phyloP scores from a whole-genome alignment of 2,113 vertebrate genomes.

The Oryzias curvinotus region DNA sequence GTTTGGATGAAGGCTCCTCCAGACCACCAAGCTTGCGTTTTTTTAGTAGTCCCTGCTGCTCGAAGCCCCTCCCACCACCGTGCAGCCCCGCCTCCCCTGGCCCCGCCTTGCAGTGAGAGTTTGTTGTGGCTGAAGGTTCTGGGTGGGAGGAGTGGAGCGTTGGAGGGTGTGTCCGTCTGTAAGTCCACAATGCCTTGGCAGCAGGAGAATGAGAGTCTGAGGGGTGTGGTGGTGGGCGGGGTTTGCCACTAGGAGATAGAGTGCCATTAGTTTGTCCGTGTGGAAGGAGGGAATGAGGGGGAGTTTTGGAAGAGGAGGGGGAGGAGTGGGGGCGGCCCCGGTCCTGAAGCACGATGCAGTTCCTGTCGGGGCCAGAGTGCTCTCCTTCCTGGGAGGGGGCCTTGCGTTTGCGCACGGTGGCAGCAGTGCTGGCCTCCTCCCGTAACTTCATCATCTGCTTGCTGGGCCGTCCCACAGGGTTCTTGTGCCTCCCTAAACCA shows the following conservation, averaged over 20 bases:
- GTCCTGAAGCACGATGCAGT: conserved; percentile 78
- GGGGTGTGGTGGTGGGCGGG: conserved; percentile 57
- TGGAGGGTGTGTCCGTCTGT: conserved; percentile 67
- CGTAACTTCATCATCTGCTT: conserved; percentile 81
- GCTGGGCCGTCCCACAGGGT: conserved; percentile 82
- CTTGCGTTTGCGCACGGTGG: conserved; percentile 82
- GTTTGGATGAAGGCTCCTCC: conserved; percentile 73
- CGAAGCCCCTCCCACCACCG: conserved; percentile 63
- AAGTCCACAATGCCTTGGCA: conserved; percentile 66
- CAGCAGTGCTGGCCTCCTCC: conserved; percentile 63
- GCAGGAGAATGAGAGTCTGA: conserved; percentile 64
- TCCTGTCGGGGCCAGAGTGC: conserved; percentile 83
- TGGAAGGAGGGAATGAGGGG: conserved; percentile 67
- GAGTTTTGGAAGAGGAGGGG: conserved; percentile 40
- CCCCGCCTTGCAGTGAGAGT: conserved; percentile 63
- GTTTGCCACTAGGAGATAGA: conserved; percentile 70
- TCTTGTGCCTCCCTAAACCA: conserved; percentile 74
- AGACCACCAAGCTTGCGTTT: conserved; percentile 79
- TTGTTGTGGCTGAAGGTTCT: conserved; percentile 58
- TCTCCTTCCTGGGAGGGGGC: conserved; percentile 72
- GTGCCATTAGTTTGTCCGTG: conserved; percentile 83
- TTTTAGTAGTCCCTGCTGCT: conserved; percentile 84
- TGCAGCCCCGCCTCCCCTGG: conserved; percentile 68
- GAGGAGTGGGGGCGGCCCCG: conserved; percentile 71
- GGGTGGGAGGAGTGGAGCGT: conserved; percentile 64